Conservation (phyloP, 2,797 vertebrate species). For the Pangasius sanitwongsei region DNA sequence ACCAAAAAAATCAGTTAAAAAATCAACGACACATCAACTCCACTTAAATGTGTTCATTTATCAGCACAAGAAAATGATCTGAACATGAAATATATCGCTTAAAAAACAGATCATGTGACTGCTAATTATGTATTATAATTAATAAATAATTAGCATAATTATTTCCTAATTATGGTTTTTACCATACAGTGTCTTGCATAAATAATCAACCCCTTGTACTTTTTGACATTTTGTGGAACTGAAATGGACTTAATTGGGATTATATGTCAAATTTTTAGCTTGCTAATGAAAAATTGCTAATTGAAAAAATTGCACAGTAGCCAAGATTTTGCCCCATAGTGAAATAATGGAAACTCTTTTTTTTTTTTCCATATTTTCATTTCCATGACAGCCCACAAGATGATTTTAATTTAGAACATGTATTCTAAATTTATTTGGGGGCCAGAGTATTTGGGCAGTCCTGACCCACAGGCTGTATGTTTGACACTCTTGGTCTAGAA, state of each 20-base stretch:
- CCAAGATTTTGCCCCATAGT: not conserved
- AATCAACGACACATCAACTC: not conserved
- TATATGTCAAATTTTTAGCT: not conserved
- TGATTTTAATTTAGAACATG: not conserved
- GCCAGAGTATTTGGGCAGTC: not conserved
- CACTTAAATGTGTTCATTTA: not conserved
- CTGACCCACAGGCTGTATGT: not conserved
- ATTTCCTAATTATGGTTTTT: not conserved
- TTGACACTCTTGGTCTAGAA: not conserved
- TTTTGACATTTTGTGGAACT: not conserved
- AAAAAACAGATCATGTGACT: not conserved
- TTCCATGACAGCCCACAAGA: not conserved
- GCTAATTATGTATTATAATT: not conserved
- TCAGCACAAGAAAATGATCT: not conserved
- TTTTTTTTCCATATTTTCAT: not conserved
- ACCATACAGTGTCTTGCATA: not conserved
- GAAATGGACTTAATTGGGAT: not conserved
- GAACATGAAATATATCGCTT: not conserved
- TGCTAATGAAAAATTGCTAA: not conserved
- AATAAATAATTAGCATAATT: no score
- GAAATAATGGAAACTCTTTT: not conserved
- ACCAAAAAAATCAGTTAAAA: not conserved
- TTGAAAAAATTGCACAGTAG: not conserved
- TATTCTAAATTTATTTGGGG: not conserved
- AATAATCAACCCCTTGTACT: not conserved